Evolutionary conservation across 2,113 vertebrate genomes (phyloP).

Genomic region (Bostrychus sinensis): DNA sequence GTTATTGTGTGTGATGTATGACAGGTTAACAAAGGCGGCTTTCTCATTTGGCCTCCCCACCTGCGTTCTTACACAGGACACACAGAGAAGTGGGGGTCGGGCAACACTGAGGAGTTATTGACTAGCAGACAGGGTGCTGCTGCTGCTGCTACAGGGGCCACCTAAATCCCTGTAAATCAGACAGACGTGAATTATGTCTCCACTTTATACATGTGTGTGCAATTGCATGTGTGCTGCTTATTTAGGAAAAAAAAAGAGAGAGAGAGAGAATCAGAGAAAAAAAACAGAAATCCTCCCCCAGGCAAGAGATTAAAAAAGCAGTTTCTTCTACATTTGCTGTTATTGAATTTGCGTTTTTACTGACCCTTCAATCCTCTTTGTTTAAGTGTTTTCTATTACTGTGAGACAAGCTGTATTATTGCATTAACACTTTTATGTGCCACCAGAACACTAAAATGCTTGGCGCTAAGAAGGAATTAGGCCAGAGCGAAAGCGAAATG

Average conservation of each 20-base stretch:
- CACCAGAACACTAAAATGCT: slow-evolving; percentile 54
- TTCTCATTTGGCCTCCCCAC: slow-evolving; percentile 65
- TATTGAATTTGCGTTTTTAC: slow-evolving; percentile 60
- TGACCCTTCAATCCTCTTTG: slow-evolving; percentile 58
- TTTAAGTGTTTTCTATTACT: slow-evolving; percentile 67
- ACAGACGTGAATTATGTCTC: slow-evolving; percentile 64
- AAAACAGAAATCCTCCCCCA: no score
- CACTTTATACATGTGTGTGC: slow-evolving; percentile 40
- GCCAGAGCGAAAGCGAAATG: slow-evolving; percentile 55
- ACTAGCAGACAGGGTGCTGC: slow-evolving; percentile 52
- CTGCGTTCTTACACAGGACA: slow-evolving; percentile 54
- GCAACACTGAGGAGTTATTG: slow-evolving; percentile 67
- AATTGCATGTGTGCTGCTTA: slow-evolving; percentile 17
- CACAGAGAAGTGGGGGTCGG: slow-evolving; percentile 20
- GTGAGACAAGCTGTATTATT: slow-evolving; percentile 49
- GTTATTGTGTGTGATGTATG: slow-evolving; percentile 36
- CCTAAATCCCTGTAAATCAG: slow-evolving; percentile 56
- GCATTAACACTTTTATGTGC: slow-evolving; percentile 60
- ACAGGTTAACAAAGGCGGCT: slow-evolving; percentile 62
- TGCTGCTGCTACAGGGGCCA: slow-evolving; percentile 54
- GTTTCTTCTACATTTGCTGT: slow-evolving; percentile 50
- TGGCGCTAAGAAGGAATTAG: slow-evolving; percentile 60
- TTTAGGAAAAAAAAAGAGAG: slow-evolving; percentile 19
- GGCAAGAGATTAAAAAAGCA: slow-evolving; percentile 41
- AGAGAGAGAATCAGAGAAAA: slow-evolving; percentile 11